Conservation (phyloP, 2,113 vertebrate genomes). For the Ariopsis seemanni region DNA sequence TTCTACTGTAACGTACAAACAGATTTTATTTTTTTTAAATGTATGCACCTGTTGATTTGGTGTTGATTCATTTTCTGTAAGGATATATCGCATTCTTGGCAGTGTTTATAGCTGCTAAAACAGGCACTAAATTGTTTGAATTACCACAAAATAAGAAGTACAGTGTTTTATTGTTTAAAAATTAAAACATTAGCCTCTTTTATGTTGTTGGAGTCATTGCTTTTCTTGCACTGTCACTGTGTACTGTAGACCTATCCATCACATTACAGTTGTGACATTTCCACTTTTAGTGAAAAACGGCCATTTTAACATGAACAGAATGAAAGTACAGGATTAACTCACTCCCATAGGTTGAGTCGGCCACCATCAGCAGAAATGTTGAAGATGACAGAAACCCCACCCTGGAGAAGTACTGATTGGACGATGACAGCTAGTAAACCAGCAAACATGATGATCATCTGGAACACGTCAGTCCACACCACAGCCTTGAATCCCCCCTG, state of each 20-base stretch:
- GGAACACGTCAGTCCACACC: conserved; percentile 92
- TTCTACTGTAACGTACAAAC: not conserved
- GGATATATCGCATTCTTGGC: not conserved
- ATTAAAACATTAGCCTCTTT: not conserved
- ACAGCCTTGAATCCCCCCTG: conserved; percentile 91
- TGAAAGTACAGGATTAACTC: conserved; percentile 63
- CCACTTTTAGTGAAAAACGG: not conserved
- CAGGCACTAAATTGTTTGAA: not conserved
- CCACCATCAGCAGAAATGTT: conserved; percentile 79
- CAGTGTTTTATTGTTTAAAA: not conserved
- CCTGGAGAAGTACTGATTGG: conserved; percentile 74
- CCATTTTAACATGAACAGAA: not conserved
- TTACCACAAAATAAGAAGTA: not conserved
- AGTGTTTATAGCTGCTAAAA: not conserved
- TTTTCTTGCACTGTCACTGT: not conserved
- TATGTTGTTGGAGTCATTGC: not conserved
- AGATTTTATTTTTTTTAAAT: no score
- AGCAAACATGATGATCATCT: conserved; percentile 85
- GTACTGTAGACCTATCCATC: not conserved
- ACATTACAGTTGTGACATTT: not conserved
- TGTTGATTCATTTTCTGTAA: not conserved
- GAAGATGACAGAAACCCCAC: conserved; percentile 74
- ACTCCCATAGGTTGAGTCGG: conserved; percentile 87
- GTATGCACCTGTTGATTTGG: not conserved
- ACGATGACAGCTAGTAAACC: conserved; percentile 84